Evolutionary conservation across 1,140 invertebrate genomes (phyloP).

Genomic region (Sinonovacula constricta): DNA sequence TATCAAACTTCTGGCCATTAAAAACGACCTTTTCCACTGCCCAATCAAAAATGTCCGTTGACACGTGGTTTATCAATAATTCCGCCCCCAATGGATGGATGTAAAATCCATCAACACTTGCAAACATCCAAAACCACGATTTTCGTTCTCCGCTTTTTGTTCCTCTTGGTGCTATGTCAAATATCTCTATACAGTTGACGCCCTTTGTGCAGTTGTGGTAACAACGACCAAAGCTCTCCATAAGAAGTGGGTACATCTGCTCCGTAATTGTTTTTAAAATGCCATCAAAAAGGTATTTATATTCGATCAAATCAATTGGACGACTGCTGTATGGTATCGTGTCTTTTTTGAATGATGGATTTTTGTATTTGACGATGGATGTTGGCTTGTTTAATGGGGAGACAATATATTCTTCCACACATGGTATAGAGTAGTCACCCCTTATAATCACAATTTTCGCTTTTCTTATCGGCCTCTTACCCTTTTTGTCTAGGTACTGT

Average conservation of each 20-base stretch:
- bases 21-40: slow-evolving; percentile 62
- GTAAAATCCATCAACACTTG: slow-evolving; percentile 67
- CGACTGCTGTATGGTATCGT: slow-evolving; percentile 25
- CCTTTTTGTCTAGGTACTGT: slow-evolving; percentile 15
- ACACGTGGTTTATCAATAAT: slow-evolving; percentile 67
- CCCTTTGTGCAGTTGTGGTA: slow-evolving; percentile 68
- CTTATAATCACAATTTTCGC: slow-evolving; percentile 21
- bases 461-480: slow-evolving; percentile 6
- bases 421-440: background rate
- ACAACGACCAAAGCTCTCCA: slow-evolving; percentile 66
- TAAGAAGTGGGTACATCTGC: slow-evolving; percentile 59
- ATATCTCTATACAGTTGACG: slow-evolving; percentile 61
- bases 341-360: slow-evolving; percentile 13
- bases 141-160: slow-evolving; percentile 60
- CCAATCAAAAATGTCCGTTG: slow-evolving; percentile 58
- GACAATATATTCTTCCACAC: slow-evolving; percentile 38
- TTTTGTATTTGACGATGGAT: slow-evolving; percentile 4
- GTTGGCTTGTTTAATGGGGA: slow-evolving; percentile 6
- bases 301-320: slow-evolving; percentile 2
- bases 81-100: slow-evolving; percentile 69
- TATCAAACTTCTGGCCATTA: slow-evolving; percentile 68
- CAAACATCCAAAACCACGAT: slow-evolving; percentile 67
- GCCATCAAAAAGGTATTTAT: background rate
- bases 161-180: slow-evolving; percentile 64
- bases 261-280: slow-evolving; percentile 39